Evolutionary conservation across 2,888 invertebrate species (phyloP).

Genomic region (Tineola bisselliella): DNA sequence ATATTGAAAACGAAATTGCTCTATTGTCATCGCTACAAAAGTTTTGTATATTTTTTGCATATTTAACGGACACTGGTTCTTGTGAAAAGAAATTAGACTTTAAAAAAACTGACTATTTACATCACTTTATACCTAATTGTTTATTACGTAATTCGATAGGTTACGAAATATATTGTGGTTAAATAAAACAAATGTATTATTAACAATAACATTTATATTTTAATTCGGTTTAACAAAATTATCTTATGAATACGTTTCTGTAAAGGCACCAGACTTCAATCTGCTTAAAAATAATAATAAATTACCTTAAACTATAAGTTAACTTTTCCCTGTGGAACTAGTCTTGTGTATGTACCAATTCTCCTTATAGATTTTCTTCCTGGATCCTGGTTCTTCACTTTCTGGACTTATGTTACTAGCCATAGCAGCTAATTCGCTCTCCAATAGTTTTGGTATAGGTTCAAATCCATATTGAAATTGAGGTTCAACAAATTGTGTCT

Average conservation of each 20-base stretch:
- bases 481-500: conserved; percentile 53
- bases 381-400: conserved; percentile 46
- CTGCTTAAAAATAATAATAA: conserved; percentile 19
- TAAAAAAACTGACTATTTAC: background rate
- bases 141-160: background rate
- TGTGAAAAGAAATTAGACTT: background rate
- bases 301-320: conserved; percentile 20
- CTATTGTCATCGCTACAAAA: background rate
- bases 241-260: background rate
- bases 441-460: conserved; percentile 47
- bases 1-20: background rate
- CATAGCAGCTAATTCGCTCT: conserved; percentile 54
- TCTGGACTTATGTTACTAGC: conserved; percentile 48
- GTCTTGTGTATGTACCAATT: conserved; percentile 61
- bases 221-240: background rate
- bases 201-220: background rate
- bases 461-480: conserved; percentile 62
- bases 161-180: no score
- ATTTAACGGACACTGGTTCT: conserved; percentile 24
- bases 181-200: background rate
- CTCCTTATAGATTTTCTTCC: conserved; percentile 57
- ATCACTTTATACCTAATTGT: background rate
- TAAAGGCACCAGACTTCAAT: background rate
- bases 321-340: conserved; percentile 33
- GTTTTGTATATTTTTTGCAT: conserved; percentile 20